phyloP scores from a whole-genome alignment of 2,888 invertebrate genomes.

The Cyaniris semiargus region DNA sequence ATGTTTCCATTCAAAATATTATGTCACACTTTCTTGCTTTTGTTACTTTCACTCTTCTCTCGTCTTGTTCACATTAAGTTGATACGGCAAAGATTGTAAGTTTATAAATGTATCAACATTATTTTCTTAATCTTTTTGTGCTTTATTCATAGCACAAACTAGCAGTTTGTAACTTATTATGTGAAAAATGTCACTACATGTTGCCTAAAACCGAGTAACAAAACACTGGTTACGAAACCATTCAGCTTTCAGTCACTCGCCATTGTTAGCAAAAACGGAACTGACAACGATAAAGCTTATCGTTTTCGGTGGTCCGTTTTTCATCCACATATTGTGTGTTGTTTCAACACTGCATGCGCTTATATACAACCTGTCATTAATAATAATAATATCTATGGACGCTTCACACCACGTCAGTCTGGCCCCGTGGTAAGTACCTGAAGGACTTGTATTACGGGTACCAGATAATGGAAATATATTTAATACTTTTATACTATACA shows the following conservation, averaged over 20 bases:
- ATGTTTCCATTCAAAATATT: constrained; percentile 19
- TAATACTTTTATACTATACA: no score
- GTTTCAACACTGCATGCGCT: constrained; percentile 7
- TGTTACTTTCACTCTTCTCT: not conserved
- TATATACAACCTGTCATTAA: constrained; percentile 17
- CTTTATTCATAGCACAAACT: not conserved
- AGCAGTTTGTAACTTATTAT: not conserved
- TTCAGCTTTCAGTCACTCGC: constrained; percentile 23
- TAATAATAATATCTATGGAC: no score
- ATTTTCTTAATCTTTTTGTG: not conserved
- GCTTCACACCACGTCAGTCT: no score
- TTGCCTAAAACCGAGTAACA: constrained; percentile 14
- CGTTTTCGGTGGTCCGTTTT: constrained; percentile 29
- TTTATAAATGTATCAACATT: not conserved
- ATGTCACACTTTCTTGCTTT: constrained; percentile 1
- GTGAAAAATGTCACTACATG: not conserved
- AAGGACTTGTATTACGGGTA: no score
- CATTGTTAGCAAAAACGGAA: constrained; percentile 24
- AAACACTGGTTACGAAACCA: constrained; percentile 23
- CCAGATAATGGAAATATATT: no score
- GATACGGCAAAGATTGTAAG: not conserved
- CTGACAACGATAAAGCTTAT: constrained; percentile 29
- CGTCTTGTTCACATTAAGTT: not conserved
- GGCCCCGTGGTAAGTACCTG: no score
- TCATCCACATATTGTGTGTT: constrained; percentile 29